Evolutionary conservation across 1,140 invertebrate species (phyloP).

Genomic region (Tetramorium parvispinum): DNA sequence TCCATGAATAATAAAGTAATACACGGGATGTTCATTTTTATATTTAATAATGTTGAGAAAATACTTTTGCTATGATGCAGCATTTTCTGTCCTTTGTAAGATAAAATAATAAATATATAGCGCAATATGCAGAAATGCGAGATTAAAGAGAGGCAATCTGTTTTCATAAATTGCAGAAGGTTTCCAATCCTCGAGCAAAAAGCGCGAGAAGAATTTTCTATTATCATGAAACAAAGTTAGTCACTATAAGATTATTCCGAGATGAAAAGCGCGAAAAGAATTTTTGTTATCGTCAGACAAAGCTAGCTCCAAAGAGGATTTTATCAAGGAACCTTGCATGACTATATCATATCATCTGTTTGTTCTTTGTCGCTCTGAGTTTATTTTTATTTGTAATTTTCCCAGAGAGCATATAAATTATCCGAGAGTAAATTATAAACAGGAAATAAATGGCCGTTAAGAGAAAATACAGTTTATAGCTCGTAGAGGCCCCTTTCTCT

Average conservation of each 20-base stretch:
- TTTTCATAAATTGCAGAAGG: constrained; percentile 36
- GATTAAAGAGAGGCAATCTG: constrained; percentile 19
- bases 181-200: constrained; percentile 19
- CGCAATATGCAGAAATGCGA: constrained; percentile 19
- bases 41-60: not conserved
- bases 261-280: constrained; percentile 48
- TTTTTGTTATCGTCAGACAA: constrained; percentile 11
- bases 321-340: constrained; percentile 13
- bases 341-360: not conserved
- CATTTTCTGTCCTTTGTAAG: not conserved
- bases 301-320: constrained; percentile 15
- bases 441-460: not conserved
- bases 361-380: not conserved
- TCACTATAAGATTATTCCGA: constrained; percentile 32
- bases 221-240: constrained; percentile 39
- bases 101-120: not conserved
- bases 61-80: not conserved
- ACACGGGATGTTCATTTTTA: not conserved
- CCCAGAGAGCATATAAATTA: not conserved
- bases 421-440: constrained; percentile 16
- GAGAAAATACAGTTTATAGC: not conserved
- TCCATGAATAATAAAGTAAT: not conserved
- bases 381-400: not conserved
- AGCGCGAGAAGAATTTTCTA: constrained; percentile 32
- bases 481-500: not conserved